Base-by-base conservation (phyloP, 2,888 invertebrate genomes). In the Cheiracanthium punctorium region DNA sequence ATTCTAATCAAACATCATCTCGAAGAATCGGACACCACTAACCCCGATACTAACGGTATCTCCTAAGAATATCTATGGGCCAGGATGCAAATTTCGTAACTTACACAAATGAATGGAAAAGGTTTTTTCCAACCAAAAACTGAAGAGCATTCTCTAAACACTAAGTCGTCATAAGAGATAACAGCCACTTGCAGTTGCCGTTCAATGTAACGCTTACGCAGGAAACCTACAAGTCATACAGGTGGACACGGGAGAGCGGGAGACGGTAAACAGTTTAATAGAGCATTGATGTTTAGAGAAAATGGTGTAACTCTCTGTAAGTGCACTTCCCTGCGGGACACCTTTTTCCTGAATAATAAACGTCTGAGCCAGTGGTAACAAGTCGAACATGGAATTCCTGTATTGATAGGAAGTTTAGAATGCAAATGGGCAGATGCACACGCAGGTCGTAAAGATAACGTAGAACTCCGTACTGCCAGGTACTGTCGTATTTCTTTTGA, bases 271-370 rank as follows among this genome's bases (percentile, higher is more conserved):
- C 2, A 12, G 7, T 2, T 17, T 12, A 12, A 48, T 14, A 48
- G 48, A 48, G 24, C 41, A 29, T 48, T 77, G 7, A 77, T n/a
- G 30, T 69, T 69, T 1, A 77, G 29, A 1, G 67, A 37, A n/a
- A 77, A 77, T n/a, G 43, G 32, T n/a, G 33, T 32, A 4, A 33
- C n/a, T 29, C 69, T n/a, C n/a, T n/a, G n/a, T 77, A n/a, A 69
- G n/a, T 20, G 69, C 76, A 24, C 24, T 48, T 41, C 76, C 67
- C n/a, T 75, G 75, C 0, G 64, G 72, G 7, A 72, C 43, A 14
- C 30, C 65, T 70, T 33, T 37, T 28, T 77, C 80, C 76, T 82
- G 29, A 10, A 67, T 90, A 93, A n/a, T 93, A 90, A 94, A 95
- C 20, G n/a, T 33, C 17, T 12, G 75, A 75, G 20, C 52, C 12